Percentiles rank a stretch among this genome's conserved stretches.
Conservation (phyloP, 2,797 vertebrate genomes). For the Spondyliosoma cantharus region DNA sequence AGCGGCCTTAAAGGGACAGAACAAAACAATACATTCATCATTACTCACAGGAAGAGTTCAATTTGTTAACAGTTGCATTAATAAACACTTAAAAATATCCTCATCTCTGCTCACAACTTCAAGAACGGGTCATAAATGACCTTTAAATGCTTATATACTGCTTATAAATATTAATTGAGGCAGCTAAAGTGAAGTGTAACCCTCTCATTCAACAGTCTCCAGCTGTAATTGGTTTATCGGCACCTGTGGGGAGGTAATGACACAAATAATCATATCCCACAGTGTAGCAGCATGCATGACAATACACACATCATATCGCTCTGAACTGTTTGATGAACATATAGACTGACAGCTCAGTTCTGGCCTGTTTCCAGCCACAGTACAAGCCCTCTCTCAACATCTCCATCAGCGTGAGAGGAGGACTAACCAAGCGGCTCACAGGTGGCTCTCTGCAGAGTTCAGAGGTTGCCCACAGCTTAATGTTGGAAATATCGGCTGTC, state of each 20-base stretch:
- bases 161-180: not conserved
- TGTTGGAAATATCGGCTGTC: conserved; percentile 69
- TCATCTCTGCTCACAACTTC: not conserved
- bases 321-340: conserved; percentile 24
- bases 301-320: conserved; percentile 22
- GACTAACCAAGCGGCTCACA: conserved; percentile 33
- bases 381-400: conserved; percentile 10
- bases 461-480: conserved; percentile 43
- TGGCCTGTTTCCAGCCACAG: conserved; percentile 33
- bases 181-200: not conserved
- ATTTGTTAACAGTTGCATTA: not conserved
- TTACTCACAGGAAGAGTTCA: not conserved
- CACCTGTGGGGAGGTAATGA: conserved; percentile 21
- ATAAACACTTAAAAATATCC: not conserved
- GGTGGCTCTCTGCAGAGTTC: conserved; percentile 59
- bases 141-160: not conserved
- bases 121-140: not conserved
- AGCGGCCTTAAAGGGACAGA: too few relatives aligned
- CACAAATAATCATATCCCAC: conserved; percentile 3
- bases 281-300: conserved; percentile 3
- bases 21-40: not conserved
- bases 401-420: conserved; percentile 12
- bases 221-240: conserved; percentile 7
- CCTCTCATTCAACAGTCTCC: not conserved
- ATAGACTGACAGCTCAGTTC: conserved; percentile 24